Base-by-base conservation (phyloP, 35 echinoderm and acorn worm genomes). In the Apostichopus japonicus region DNA sequence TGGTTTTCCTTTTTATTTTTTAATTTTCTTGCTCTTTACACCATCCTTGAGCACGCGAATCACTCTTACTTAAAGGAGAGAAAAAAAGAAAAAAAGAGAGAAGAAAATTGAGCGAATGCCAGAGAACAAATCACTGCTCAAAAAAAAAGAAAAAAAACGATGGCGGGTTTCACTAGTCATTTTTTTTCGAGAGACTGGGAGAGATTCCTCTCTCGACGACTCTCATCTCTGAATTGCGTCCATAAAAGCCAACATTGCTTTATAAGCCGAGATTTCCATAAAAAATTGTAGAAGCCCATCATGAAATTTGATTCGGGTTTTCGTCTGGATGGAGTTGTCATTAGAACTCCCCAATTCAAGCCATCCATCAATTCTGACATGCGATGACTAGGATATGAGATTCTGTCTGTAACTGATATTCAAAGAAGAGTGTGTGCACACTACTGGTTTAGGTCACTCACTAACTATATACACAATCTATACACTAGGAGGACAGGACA, bases 191-290 rank as follows among this genome's bases (percentile, higher is more conserved):
- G 81, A 84, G 81, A 84, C 14, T 1, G 53, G 21, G 81, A 84
- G 81, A 84, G 17, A 84, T 84, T 57, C 54, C 53, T 84, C 56
- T 84, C 54, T 4, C 17, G 54, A 83, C 54, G 81, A 23, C 81
- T 84, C 81, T 84, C 56, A 58, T 84, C 81, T 84, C 81, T 84
- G 81, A 84, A 84, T 57, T 84, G 81, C 81, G 23, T 10, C 81
- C 55, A 57, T 84, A 57, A 84, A 84, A 84, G 81, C 81, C 81
- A 84, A 84, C 81, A 84, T 84, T 84, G 81, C 81, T 84, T 84
- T 84, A 84, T 84, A 84, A 84, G 81, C 81, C 81, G 17, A 84
- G 81, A 84, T 84, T 84, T 84, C 81, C 81, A 84, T 84, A 84
- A 84, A 84, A 84, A 84, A 84, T 84, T 84, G 81, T 84, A 13